Base-by-base conservation (phyloP, 2,888 invertebrate genomes). In the Busseola fusca region DNA sequence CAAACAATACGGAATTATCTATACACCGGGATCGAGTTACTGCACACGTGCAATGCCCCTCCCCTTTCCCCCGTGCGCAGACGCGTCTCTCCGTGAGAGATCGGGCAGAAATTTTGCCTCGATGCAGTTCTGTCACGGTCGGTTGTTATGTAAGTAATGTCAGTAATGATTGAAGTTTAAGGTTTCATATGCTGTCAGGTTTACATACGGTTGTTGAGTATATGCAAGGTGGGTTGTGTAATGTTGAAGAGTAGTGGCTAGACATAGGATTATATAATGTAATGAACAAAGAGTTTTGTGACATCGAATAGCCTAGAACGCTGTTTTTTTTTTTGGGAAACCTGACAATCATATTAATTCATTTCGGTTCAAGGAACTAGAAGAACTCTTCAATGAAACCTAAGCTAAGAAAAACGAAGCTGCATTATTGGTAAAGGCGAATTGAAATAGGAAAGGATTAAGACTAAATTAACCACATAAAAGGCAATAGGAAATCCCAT, bases 1-100 rank as follows among this genome's bases (percentile, higher is more conserved):
- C 78, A 77, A 74, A 91, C 91, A 91, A 90, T 91, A 88, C 85
- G 86, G 87, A 90, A 91, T 92, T 90, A 91, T 91, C 91, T 90
- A 85, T 86, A 87, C 86, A 83, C 78, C 70, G 66, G 87, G 90
- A 90, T 92, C 91, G 82, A 80, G 89, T 92, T 92, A 90, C 92
- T 78, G 81, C 85, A 89, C 92, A 92, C 92, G 92, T 92, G 91
- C 90, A 91, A 76, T 78, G 74, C 76, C 66, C 69, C 65, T 58
- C 58, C 27, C 80, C 84, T 80, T 83, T 82, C 81, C 81, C 78
- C 62, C 66, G 68, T 80, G 78, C 80, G 79, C 82, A 80, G 71
- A 78, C 84, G 76, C 81, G 79, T 81, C 85, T 84, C 82, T 83
- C 66, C 75, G 71, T 84, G 85, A 82, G 85, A 80, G 83, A 83